phyloP scores from a whole-genome alignment of 2,113 vertebrate genomes.

The Vireo altiloquus region DNA sequence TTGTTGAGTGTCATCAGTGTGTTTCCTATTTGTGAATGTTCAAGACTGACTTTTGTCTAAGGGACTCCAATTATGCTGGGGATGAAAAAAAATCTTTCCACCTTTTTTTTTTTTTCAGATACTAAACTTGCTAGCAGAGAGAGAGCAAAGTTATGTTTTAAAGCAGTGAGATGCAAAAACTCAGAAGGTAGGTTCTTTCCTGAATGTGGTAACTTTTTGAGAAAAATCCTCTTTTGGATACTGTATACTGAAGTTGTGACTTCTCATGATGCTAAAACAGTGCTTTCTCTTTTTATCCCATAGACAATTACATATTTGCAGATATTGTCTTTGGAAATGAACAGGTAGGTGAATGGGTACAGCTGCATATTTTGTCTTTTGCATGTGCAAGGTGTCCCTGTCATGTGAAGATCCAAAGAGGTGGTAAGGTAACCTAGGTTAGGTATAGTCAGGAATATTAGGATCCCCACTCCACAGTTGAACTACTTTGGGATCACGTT shows the following conservation, averaged over 20 bases:
- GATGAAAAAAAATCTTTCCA: not conserved
- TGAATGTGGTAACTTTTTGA: not conserved
- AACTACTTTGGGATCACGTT: not conserved
- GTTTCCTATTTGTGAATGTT: not conserved
- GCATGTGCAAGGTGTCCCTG: not conserved
- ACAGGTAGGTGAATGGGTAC: slow-evolving; percentile 75
- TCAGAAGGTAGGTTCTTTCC: slow-evolving; percentile 75
- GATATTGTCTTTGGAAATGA: slow-evolving; percentile 93
- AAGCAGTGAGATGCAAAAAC: slow-evolving; percentile 83
- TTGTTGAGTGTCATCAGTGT: not conserved
- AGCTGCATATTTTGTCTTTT: not conserved
- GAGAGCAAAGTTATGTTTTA: slow-evolving; percentile 91
- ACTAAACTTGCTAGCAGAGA: slow-evolving; percentile 90
- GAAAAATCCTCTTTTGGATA: not conserved
- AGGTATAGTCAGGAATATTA: not conserved
- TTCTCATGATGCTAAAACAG: slow-evolving; percentile 3
- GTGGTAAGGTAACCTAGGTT: not conserved
- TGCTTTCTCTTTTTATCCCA: slow-evolving; percentile 14
- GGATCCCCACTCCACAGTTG: not conserved
- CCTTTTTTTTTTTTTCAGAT: slow-evolving; percentile 74
- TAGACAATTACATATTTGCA: slow-evolving; percentile 86
- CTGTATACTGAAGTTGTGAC: not conserved
- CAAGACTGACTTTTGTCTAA: not conserved
- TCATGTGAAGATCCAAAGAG: not conserved
- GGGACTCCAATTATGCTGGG: not conserved